Conservation (phyloP, 2,113 vertebrate genomes). For the Eptesicus fuscus region DNA sequence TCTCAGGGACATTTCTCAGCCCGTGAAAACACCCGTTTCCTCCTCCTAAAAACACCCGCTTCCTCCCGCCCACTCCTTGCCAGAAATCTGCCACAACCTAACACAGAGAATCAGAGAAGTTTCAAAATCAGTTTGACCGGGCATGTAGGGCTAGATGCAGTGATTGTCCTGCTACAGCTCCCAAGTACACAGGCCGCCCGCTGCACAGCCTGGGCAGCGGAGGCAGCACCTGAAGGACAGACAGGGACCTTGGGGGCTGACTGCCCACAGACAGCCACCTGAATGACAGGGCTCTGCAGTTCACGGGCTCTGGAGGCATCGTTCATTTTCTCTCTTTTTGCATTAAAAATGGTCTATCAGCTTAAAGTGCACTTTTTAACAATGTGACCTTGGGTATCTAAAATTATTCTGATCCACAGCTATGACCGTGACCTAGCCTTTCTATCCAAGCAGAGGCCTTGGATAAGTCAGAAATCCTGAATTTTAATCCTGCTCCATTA, state of each 20-base stretch:
- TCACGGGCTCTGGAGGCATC: background rate
- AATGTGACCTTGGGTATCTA: slow-evolving; percentile 15
- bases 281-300: background rate
- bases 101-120: slow-evolving; percentile 11
- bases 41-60: background rate
- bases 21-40: background rate
- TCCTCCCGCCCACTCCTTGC: background rate
- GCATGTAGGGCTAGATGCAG: background rate
- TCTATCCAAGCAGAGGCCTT: background rate
- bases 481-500: slow-evolving; percentile 27
- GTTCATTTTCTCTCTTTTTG: background rate
- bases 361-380: background rate
- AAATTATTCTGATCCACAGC: background rate
- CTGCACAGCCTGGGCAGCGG: background rate
- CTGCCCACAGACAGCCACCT: background rate
- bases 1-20: background rate
- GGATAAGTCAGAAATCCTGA: slow-evolving; percentile 9
- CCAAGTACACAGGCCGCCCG: background rate
- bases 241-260: background rate
- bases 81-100: background rate
- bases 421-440: background rate
- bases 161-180: background rate
- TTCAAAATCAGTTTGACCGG: slow-evolving; percentile 24
- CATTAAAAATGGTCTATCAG: background rate
- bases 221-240: background rate